Evolutionary conservation across 2,888 invertebrate genomes (phyloP).

Genomic region (Troides helena): DNA sequence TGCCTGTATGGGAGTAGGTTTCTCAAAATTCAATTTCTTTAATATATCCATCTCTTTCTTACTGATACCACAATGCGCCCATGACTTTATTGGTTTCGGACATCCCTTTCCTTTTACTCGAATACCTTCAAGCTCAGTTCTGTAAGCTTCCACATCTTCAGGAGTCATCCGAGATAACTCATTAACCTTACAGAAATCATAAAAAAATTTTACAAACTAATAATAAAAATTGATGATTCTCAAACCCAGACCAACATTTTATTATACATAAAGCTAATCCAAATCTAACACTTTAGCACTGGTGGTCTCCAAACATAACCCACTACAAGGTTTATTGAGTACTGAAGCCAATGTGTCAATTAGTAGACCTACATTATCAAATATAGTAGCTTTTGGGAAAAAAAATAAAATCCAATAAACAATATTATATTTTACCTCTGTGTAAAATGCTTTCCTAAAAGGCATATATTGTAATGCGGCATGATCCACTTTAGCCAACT

Average conservation of each 20-base stretch:
- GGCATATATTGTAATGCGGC: conserved; percentile 91
- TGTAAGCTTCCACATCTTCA: conserved; percentile 91
- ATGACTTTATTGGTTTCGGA: conserved; percentile 96
- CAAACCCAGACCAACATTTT: too few relatives aligned
- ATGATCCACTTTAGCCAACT: conserved; percentile 95
- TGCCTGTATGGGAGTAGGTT: conserved; percentile 98
- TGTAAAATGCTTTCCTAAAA: conserved; percentile 97
- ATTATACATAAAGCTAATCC: too few relatives aligned
- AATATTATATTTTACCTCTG: conserved; percentile 83
- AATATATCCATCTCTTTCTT: conserved; percentile 96
- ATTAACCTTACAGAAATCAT: conserved; percentile 1
- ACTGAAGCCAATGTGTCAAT: too few relatives aligned
- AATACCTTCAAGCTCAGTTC: conserved; percentile 95
- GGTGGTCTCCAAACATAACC: too few relatives aligned
- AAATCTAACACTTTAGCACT: too few relatives aligned
- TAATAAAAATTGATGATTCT: too few relatives aligned
- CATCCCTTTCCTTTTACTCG: conserved; percentile 97
- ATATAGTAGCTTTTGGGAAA: too few relatives aligned
- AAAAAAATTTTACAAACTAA: not conserved
- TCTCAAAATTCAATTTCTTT: conserved; percentile 94
- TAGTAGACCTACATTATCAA: too few relatives aligned
- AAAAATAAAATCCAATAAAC: too few relatives aligned
- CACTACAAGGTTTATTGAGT: too few relatives aligned
- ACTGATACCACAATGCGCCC: conserved; percentile 99
- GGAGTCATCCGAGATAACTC: conserved; percentile 95